Evolutionary conservation across 1,140 invertebrate genomes (phyloP).

Genomic region (Drosophila yakuba): DNA sequence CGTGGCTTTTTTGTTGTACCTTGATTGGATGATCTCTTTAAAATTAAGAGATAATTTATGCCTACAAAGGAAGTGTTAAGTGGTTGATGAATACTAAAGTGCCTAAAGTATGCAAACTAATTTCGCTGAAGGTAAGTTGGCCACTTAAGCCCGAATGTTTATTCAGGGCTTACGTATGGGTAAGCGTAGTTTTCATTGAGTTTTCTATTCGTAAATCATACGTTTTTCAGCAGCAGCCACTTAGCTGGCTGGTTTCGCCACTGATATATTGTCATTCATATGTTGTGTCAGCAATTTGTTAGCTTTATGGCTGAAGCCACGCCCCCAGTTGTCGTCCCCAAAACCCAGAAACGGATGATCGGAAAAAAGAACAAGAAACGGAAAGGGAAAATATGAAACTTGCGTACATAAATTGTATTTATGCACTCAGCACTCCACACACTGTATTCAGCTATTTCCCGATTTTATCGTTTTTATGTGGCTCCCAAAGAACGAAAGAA

Average conservation of each 20-base stretch:
- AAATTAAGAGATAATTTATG: constrained; percentile 16
- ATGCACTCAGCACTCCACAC: constrained; percentile 47
- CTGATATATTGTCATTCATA: constrained; percentile 56
- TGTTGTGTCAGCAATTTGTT: constrained; percentile 56
- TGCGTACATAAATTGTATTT: constrained; percentile 51
- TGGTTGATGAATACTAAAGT: constrained; percentile 5
- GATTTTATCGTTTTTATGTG: constrained; percentile 20
- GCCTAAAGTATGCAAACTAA: constrained; percentile 4
- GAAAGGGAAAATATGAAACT: constrained; percentile 36
- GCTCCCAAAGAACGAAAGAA: background rate
- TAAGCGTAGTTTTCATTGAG: background rate
- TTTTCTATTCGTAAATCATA: constrained; percentile 27
- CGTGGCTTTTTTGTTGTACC: constrained; percentile 10
- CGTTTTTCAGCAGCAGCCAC: constrained; percentile 19
- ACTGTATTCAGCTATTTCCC: constrained; percentile 40
- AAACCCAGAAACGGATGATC: constrained; percentile 13
- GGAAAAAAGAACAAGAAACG: constrained; percentile 35
- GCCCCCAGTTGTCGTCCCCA: constrained; percentile 43
- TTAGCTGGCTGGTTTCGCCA: constrained; percentile 36
- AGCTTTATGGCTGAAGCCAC: constrained; percentile 50
- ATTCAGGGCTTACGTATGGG: background rate
- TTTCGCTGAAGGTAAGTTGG: background rate
- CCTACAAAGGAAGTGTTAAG: constrained; percentile 16
- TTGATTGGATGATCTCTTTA: constrained; percentile 3
- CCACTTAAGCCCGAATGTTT: background rate